Base-by-base conservation (phyloP, 2,113 vertebrate species). In the Crotalus viridis region DNA sequence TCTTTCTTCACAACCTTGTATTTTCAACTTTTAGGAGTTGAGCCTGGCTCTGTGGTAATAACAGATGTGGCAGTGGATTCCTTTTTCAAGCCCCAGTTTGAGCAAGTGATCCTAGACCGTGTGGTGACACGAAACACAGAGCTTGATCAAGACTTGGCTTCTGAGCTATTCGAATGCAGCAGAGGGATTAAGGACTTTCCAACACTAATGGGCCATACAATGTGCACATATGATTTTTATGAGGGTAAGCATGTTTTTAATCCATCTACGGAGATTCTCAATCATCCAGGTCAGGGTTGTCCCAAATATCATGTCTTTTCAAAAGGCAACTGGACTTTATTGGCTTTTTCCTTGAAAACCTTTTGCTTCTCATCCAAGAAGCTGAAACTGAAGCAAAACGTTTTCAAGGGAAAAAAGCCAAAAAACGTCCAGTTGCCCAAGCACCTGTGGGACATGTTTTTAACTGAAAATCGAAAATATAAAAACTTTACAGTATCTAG, bases 211-310 rank as follows among this genome's bases (percentile, higher is more conserved):
- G 97, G 98, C 92, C 98, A 98, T 15, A 98, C 98, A 33, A 97
- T 98, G 98, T 98, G 98, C 97, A 98, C 98, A 88, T 97, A 98
- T 1, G 98, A 99, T 96, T 99, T 99, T 96, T 99, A 99, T 0
- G 97, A 99, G 98, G 98, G 98, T 98, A 95, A 95, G 98, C 98
- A 95, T 2, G 5, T 3, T 74, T 88, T 5, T 8, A 57, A 57
- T 33, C 8, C 19, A 0, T 13, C 64, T 69, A 69, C 28, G 64
- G 12, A 69, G 28, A 33, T 69, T n/a, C 13, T 69, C 64, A 33
- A 1, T 69, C 5, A 33, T 33, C 64, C 64, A 17, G 64, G 5
- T n/a, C 64, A 33, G 15, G 64, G 28, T 6, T 69, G 28, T 33
- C 64, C 28, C 28, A 33, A 69, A 69, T 2, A 10, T 69, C 13